These are phyloP conservation scores for Catharus fuscescens DNA, from an alignment of 2,113 vertebrate genomes.

Conservation along the genomic window DNA sequence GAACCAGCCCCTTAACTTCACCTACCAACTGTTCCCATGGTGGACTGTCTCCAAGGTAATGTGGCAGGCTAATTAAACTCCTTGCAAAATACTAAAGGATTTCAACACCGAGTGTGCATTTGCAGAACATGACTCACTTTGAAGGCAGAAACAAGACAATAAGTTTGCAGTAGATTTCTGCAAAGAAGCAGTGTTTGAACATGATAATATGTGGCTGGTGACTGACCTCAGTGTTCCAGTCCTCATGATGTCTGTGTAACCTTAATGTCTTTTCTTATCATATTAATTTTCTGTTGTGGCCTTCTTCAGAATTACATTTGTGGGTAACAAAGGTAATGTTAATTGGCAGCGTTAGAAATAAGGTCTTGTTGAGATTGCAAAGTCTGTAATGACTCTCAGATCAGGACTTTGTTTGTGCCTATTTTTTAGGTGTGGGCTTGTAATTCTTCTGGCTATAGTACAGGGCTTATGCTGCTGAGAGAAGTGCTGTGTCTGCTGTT, in stretches of 20 bases:
- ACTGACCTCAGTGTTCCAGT: not conserved
- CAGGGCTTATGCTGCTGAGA: not conserved
- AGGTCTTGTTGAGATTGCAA: not conserved
- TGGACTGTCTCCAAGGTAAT: constrained; percentile 97
- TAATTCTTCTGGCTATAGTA: not conserved
- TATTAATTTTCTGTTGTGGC: not conserved
- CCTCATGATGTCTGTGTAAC: not conserved
- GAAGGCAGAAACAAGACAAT: constrained; percentile 2
- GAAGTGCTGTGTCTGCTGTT: not conserved
- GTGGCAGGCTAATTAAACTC: constrained; percentile 41
- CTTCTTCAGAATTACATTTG: not conserved
- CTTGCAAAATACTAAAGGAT: constrained; percentile 24
- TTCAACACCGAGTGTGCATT: not conserved
- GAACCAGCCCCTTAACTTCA: constrained; percentile 94
- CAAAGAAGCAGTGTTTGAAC: not conserved
- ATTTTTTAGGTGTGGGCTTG: not conserved
- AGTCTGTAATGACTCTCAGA: not conserved
- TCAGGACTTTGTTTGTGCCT: not conserved
- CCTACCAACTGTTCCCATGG: constrained; percentile 97
- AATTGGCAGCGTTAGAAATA: not conserved
- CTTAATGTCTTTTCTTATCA: not conserved
- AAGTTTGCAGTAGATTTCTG: not conserved
- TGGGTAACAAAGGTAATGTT: not conserved
- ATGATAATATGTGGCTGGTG: not conserved
- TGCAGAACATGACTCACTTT: constrained; percentile 29